These are phyloP conservation scores for Bubo bubo DNA, from an alignment of 2,113 vertebrate genomes.

Conservation along the genomic window DNA sequence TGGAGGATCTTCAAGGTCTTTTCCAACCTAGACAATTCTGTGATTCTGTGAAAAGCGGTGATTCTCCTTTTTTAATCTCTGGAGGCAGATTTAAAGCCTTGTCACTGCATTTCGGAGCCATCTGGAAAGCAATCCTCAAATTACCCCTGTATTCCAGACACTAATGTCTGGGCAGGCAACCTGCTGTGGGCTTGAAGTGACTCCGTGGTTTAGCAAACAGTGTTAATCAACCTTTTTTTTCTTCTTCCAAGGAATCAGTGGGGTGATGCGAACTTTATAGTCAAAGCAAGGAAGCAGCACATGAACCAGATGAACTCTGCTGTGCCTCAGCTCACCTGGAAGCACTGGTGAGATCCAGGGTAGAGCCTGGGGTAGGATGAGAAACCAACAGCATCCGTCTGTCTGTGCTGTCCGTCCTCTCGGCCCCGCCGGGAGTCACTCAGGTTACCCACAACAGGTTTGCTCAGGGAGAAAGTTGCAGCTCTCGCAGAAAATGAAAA, in stretches of 20 bases:
- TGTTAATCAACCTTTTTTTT: too few relatives aligned
- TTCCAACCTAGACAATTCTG: too few relatives aligned
- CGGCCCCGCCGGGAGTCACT: accelerated
- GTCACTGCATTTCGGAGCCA: accelerated
- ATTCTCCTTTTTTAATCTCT: not conserved
- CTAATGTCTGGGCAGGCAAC: not conserved
- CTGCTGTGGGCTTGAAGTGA: accelerated
- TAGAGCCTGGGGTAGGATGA: not conserved
- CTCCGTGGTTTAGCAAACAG: accelerated
- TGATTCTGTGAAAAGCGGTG: too few relatives aligned
- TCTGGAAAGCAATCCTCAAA: not conserved
- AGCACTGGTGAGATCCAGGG: accelerated
- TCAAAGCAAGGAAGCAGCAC: not conserved
- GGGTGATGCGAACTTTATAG: not conserved
- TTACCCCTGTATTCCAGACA: not conserved
- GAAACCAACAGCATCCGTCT: not conserved
- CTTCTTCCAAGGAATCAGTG: not conserved
- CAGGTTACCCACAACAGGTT: accelerated
- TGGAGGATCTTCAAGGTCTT: too few relatives aligned
- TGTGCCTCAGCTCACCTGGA: not conserved
- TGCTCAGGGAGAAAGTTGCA: too few relatives aligned
- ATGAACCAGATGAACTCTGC: not conserved
- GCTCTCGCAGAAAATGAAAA: not conserved
- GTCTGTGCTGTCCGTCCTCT: accelerated
- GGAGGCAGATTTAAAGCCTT: not conserved